A percentile compares a stretch with the other conserved stretches of the same genome.
Conservation (phyloP, 2,113 vertebrate genomes). For the Gavia stellata region DNA sequence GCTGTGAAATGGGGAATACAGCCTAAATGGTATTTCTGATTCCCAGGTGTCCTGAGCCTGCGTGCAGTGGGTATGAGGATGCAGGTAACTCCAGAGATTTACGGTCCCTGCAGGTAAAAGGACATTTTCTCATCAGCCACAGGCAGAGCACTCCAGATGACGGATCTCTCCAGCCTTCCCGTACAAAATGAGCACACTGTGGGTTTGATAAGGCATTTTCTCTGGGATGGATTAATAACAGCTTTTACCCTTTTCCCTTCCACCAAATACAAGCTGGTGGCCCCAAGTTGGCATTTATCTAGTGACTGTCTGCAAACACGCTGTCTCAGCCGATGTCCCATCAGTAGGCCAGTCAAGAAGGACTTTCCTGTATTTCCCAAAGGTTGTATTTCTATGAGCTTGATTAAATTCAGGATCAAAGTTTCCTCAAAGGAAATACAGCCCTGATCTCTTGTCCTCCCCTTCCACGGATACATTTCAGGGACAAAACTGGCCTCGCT, state of each 20-base stretch:
- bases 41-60: neutral
- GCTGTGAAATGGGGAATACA: neutral
- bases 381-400: accelerated
- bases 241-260: neutral
- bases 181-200: accelerated
- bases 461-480: neutral
- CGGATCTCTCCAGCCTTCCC: neutral
- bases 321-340: neutral
- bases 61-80: accelerated
- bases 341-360: neutral
- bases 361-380: neutral
- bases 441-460: neutral
- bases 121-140: neutral
- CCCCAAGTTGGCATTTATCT: neutral
- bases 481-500: neutral
- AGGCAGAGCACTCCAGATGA: accelerated
- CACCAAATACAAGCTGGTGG: neutral
- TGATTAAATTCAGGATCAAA: neutral
- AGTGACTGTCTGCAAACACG: accelerated
- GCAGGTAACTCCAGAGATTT: neutral
- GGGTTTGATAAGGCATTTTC: neutral
- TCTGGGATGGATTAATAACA: neutral
- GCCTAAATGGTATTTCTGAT: neutral
- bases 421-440: neutral
- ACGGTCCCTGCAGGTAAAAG: neutral